These are phyloP conservation scores for Helarctos malayanus DNA, from an alignment of 2,797 vertebrate species.

Conservation along the genomic window DNA sequence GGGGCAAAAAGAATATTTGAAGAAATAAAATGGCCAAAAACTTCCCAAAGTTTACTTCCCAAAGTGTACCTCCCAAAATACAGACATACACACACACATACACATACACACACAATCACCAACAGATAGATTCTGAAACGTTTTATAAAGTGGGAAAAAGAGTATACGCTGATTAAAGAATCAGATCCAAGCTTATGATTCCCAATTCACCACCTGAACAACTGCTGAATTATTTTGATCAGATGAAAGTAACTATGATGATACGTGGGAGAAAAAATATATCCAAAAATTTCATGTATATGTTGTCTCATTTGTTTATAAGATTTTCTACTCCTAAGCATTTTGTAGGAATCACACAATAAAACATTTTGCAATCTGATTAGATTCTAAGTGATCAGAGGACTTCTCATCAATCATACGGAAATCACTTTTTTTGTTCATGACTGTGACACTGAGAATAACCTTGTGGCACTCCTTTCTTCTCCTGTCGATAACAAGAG, in stretches of 20 bases:
- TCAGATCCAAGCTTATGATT: neutral
- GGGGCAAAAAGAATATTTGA: neutral
- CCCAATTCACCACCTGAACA: neutral
- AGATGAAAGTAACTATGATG: neutral
- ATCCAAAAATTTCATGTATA: neutral
- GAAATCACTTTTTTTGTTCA: neutral
- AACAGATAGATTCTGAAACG: neutral
- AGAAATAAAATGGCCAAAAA: conserved; percentile 19
- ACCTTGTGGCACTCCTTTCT: neutral
- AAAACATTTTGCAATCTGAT: neutral
- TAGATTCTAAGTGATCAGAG: neutral
- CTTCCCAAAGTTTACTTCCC: neutral
- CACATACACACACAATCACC: neutral
- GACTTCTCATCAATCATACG: neutral
- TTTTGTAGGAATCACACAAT: neutral
- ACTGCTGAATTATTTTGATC: neutral
- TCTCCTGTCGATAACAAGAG: neutral
- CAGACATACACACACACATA: neutral
- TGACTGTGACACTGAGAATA: neutral
- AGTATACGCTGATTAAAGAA: neutral
- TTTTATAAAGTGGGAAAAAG: neutral
- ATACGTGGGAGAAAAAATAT: neutral
- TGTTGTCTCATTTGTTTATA: neutral
- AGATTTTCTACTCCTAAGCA: neutral
- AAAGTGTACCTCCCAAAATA: neutral